Base-by-base conservation (phyloP, 1,140 invertebrate genomes). In the Hestina assimilis region DNA sequence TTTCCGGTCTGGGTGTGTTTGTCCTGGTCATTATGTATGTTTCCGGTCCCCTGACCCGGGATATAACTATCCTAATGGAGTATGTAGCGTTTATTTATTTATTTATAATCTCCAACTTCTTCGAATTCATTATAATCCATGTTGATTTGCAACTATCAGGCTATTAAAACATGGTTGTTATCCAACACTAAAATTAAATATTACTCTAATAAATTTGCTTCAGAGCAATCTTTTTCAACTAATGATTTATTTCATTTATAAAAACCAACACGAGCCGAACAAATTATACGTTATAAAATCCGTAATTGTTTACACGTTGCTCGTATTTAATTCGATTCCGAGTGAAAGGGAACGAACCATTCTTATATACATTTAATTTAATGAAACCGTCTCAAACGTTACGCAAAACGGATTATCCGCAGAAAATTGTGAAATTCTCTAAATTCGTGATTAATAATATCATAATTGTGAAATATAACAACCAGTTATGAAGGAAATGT, bases 321-420 rank as follows among this genome's bases (percentile, higher is more conserved):
- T 6, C 43, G 3, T 2, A 38, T 23, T 50, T 47, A 33, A 51
- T 58, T 48, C 24, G 55, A 51, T 50, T 26, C 28, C 31, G 28
- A 58, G 55, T 58, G 55, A 58, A 58, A 58, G 55, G 55, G 19
- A 58, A 51, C 28, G 43, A 35, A 43, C 28, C 19, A 41, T 41
- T 12, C 12, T 33, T 15, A 20, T 9, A 29, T 20, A 7, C 20
- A 38, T 48, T n/a, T 58, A 51, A 58, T 19, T 40, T 55, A 55
- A 55, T 55, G 46, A 47, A 55, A 5, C 19, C 24, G 1, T 11
- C 29, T 28, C 42, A 26, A 35, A 20, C n/a, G 43, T 54, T 54
- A 54, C 51, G 28, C 20, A 43, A 11, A 56, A 47, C 11, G 45
- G n/a, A 55, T 35, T 46, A 55, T 35, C 11, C 12, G 29, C 46